Conservation (phyloP, 1,140 invertebrate genomes). For the Plodia interpunctella region DNA sequence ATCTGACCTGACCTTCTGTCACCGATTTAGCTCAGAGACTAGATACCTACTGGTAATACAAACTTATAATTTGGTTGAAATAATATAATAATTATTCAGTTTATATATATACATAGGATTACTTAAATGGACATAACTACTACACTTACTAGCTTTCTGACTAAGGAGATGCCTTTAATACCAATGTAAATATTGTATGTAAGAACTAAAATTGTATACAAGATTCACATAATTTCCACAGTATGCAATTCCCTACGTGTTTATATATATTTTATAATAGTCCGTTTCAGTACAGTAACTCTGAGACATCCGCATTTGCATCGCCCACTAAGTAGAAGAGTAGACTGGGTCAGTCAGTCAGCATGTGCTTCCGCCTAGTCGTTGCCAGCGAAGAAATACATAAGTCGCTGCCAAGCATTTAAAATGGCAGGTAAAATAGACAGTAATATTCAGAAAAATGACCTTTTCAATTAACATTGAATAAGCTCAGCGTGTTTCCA, state of each 20-base stretch:
- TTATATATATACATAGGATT: too few species aligned
- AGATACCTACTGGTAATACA: too few species aligned
- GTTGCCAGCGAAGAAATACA: conserved; percentile 30
- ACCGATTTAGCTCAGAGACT: too few species aligned
- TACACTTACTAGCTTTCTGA: too few species aligned
- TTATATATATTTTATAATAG: conserved; percentile 1
- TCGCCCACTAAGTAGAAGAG: conserved; percentile 31
- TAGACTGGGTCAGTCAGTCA: conserved; percentile 38
- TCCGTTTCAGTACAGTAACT: conserved; percentile 8
- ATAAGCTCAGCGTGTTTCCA: neutral
- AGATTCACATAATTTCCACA: conserved; percentile 12
- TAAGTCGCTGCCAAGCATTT: conserved; percentile 29
- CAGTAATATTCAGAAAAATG: neutral
- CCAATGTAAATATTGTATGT: too few species aligned
- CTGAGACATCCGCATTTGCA: conserved; percentile 28
- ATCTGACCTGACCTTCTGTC: too few species aligned
- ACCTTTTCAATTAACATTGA: conserved; percentile 1
- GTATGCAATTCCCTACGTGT: conserved; percentile 5
- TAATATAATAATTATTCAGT: too few species aligned
- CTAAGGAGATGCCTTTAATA: too few species aligned
- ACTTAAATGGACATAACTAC: too few species aligned
- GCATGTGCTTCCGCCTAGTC: conserved; percentile 41
- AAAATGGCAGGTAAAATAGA: too few species aligned
- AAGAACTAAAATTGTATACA: too few species aligned
- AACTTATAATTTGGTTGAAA: too few species aligned